Percentiles rank a stretch among this genome's conserved stretches.
Evolutionary conservation across 2,888 invertebrate genomes (phyloP).

Genomic region (Physocephala rufipes): DNA sequence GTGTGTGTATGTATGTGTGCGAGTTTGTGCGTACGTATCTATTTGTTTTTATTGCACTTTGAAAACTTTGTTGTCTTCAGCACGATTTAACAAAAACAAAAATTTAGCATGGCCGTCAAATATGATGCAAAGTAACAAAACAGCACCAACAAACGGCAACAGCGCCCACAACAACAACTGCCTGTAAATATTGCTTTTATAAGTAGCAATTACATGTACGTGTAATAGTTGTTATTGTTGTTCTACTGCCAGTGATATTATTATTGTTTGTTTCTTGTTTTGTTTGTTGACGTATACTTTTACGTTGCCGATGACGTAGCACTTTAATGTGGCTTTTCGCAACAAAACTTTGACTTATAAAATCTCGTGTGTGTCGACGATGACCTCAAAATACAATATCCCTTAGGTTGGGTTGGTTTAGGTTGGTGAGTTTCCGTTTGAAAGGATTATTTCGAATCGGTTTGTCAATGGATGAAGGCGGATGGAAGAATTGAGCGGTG

Average conservation of each 20-base stretch:
- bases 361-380: background rate
- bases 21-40: too few species aligned
- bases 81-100: constrained; percentile 15
- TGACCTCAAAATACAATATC: background rate
- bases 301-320: background rate
- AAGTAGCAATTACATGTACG: background rate
- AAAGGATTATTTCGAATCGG: background rate
- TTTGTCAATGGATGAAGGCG: background rate
- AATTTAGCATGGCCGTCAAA: background rate
- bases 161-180: background rate
- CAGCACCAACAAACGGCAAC: too few species aligned
- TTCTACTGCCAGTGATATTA: background rate
- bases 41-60: background rate
- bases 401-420: background rate
- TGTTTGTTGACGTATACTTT: too few species aligned
- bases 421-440: background rate
- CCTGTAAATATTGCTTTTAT: background rate
- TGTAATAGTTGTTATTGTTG: background rate
- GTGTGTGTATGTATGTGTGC: too few species aligned
- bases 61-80: constrained; percentile 9
- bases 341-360: too few species aligned
- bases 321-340: background rate
- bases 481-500: background rate
- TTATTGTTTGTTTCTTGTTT: background rate
- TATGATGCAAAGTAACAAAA: background rate